phyloP scores from a whole-genome alignment of 2,113 vertebrate genomes.

The Scomber colias region DNA sequence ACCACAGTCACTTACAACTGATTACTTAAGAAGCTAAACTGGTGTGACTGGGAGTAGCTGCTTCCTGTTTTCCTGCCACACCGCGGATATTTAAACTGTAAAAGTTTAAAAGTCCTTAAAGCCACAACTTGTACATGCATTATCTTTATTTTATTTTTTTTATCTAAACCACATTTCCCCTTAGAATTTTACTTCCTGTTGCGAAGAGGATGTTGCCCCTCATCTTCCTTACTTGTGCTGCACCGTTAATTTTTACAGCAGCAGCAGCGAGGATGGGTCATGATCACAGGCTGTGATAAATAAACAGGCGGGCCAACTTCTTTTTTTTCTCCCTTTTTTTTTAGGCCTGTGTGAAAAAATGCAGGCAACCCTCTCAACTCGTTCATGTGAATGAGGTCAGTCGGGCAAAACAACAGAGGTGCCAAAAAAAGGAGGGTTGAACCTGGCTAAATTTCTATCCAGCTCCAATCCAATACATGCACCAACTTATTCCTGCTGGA shows the following conservation, averaged over 20 bases:
- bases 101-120: neutral
- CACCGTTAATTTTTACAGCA: constrained; percentile 7
- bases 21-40: neutral
- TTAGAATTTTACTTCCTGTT: constrained; percentile 17
- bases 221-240: neutral
- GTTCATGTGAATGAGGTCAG: too few species aligned
- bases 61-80: neutral
- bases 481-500: too few species aligned
- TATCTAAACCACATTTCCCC: constrained; percentile 11
- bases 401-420: too few species aligned
- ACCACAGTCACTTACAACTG: constrained; percentile 13
- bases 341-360: too few species aligned
- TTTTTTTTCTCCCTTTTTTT: too few species aligned
- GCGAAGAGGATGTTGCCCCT: neutral
- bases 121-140: neutral
- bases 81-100: neutral
- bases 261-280: neutral
- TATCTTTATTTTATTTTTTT: constrained; percentile 4
- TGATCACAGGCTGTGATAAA: neutral
- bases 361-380: too few species aligned
- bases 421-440: too few species aligned
- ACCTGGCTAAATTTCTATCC: too few species aligned
- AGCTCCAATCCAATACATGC: too few species aligned
- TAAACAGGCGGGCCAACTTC: too few species aligned
- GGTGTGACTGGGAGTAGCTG: neutral